Percentiles rank a stretch among this genome's conserved stretches.
Conservation (phyloP, 2,888 invertebrate genomes). For the Trachelus troglodyta region DNA sequence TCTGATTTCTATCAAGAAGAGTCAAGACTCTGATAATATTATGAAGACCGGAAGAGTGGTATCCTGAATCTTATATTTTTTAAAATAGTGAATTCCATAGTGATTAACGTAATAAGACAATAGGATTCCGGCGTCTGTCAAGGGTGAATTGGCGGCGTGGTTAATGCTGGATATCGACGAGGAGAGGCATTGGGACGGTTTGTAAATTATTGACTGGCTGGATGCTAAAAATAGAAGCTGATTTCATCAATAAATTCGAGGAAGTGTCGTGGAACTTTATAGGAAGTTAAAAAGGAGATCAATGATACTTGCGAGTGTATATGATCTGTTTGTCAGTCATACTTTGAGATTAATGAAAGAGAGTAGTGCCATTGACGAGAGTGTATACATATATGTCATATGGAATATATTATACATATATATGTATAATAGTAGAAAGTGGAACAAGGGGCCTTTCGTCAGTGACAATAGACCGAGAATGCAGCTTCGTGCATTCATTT, state of each 20-base stretch:
- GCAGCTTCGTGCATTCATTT: constrained; percentile 36
- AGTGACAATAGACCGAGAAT: constrained; percentile 34
- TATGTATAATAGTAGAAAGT: constrained; percentile 26
- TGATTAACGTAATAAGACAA: background rate
- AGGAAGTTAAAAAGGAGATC: background rate
- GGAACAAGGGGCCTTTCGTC: constrained; percentile 30
- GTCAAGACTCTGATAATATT: background rate
- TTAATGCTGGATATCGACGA: background rate
- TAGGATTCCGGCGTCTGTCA: background rate
- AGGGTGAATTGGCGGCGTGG: background rate
- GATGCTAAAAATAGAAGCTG: constrained; percentile 3
- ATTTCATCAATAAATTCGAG: background rate
- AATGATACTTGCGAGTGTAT: background rate
- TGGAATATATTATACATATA: constrained; percentile 10
- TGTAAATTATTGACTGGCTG: background rate
- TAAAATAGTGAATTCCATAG: background rate
- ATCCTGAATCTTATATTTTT: background rate
- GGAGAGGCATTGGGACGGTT: background rate
- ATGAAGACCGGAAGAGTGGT: background rate
- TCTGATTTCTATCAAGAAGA: background rate
- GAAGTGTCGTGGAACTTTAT: background rate
- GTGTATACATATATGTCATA: constrained; percentile 8
- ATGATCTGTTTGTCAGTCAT: background rate
- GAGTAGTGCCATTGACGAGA: constrained; percentile 21
- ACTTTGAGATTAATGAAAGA: constrained; percentile 14